Evolutionary conservation across 1,140 invertebrate genomes (phyloP).

Genomic region (Metaphire vulgaris): DNA sequence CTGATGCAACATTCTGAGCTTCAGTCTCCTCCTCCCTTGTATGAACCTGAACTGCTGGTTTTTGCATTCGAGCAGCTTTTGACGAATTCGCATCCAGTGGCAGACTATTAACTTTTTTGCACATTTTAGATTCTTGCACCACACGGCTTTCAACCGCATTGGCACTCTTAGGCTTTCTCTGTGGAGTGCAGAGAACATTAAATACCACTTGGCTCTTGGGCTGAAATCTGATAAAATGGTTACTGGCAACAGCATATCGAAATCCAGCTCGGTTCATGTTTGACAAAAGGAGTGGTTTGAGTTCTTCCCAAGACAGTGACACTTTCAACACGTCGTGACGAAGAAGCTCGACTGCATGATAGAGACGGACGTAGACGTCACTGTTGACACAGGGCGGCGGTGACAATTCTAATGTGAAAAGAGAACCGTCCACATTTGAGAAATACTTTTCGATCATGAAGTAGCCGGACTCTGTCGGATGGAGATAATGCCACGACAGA

Average conservation of each 20-base stretch:
- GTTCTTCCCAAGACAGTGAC: not conserved
- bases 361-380: not conserved
- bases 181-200: not conserved
- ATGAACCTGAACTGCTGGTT: no score
- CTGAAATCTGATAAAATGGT: not conserved
- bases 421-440: not conserved
- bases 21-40: no score
- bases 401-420: no score
- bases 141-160: no score
- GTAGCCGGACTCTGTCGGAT: not conserved
- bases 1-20: no score
- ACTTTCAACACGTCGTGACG: not conserved
- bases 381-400: not conserved
- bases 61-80: no score
- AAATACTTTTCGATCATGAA: not conserved
- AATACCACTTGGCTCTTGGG: not conserved
- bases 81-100: no score
- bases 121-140: no score
- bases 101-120: no score
- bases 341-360: not conserved
- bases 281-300: not conserved
- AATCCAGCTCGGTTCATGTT: not conserved
- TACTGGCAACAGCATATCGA: not conserved
- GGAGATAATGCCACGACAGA: not conserved
- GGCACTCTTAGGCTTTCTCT: no score